Evolutionary conservation across 2,888 invertebrate species (phyloP).

Genomic region (Penaeus monodon): DNA sequence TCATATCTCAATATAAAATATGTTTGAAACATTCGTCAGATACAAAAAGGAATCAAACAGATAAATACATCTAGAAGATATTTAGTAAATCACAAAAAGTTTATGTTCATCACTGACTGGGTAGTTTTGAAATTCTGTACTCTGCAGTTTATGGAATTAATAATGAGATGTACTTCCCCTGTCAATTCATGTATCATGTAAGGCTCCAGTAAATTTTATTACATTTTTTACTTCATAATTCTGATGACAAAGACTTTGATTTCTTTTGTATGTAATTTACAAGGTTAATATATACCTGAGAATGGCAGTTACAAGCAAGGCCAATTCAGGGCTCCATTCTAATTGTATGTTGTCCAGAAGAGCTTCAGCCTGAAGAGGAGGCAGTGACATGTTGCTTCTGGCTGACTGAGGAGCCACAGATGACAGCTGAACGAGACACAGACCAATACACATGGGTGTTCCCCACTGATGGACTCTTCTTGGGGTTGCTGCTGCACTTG

Average conservation of each 20-base stretch:
- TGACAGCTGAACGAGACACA: conserved; percentile 48
- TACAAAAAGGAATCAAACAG: no score
- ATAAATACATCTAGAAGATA: no score
- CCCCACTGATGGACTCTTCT: conserved; percentile 50
- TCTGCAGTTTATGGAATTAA: no score
- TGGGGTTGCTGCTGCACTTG: conserved; percentile 35
- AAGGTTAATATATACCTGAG: conserved; percentile 1
- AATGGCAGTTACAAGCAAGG: conserved; percentile 33
- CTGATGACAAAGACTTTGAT: no score
- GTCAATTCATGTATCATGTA: no score
- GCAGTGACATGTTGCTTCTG: neutral
- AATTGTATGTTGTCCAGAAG: conserved; percentile 60
- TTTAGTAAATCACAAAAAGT: no score
- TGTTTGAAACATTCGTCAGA: no score
- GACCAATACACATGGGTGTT: conserved; percentile 48
- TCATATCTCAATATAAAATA: neutral
- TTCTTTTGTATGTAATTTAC: neutral
- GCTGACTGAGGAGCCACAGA: conserved; percentile 24
- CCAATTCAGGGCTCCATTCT: conserved; percentile 63
- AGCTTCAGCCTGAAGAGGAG: conserved; percentile 56
- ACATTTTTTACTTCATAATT: no score
- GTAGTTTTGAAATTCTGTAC: no score
- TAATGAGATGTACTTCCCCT: no score
- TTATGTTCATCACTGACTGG: no score
- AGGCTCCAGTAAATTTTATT: no score